Evolutionary conservation across 2,113 vertebrate genomes (phyloP), one percentile per base, ranked within the genome.

Genomic region (Xiphophorus couchianus): DNA sequence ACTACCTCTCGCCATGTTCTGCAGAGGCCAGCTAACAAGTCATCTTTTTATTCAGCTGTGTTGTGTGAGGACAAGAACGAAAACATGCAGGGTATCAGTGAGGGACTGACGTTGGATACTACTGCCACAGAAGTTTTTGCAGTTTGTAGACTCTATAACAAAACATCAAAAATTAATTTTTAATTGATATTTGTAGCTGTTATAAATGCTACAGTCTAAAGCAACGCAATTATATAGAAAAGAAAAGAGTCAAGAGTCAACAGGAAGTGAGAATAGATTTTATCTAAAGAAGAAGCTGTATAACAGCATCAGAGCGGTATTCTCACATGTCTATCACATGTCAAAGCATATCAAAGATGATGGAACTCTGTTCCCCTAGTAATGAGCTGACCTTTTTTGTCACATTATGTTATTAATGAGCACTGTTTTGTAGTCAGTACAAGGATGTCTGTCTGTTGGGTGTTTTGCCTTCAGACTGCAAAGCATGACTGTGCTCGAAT

Each of bases 351-450:
- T 80, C 74, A 84, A 72, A 30, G 13, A 5, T 60, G 65, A 74
- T 62, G 28, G 19, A 39, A 58, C 62, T 72, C n/a, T 69, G 66
- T 61, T 30, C 44, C 30, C 31, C 71, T 35, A 1, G 28, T 68
- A 19, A 44, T 64, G 48, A 66, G n/a, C 54, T 73, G 35, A 74
- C 77, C 74, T 83, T 76, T 58, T 69, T 48, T 44, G 48, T 72
- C 19, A 13, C 25, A 22, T 74, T 67, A 37, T 37, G 39, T 48
- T 51, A 65, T 64, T 70, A 39, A 68, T 69, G n/a, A 66, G 68
- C 30, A 72, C 35, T 74, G 27, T 75, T 72, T 74, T 72, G 68
- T 25, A 37, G 22, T 69, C 13, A 13, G 54, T 62, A n/a, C 54
- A 22, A n/a, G 63, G 39, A 30, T 62, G 33, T 62, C 44, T 62